Evolutionary conservation across 30 jellyfish, hydroid and myxozoan genomes (phyloP), one percentile per base, ranked within the genome.

Genomic region (Mastigias papua): DNA sequence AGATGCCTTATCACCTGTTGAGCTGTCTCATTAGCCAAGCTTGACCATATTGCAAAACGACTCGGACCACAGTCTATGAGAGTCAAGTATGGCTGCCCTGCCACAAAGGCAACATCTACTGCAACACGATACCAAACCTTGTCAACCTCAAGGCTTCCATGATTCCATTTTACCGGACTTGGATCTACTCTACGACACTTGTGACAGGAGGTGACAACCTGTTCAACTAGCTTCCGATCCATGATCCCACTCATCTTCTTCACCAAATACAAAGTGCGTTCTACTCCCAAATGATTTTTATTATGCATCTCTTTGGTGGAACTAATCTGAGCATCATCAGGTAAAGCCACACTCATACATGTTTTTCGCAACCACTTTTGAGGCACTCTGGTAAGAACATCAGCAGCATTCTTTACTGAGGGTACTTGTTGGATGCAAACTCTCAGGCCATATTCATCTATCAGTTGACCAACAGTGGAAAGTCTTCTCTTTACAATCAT

Each of bases 401-500:
- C 92, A 42, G 87, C 87, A 32, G 42, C 68, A 72, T 68, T 82
- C 57, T 33, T 89, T 48, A 31, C 92, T 19, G 92, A 82, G 21
- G 61, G 71, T 29, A 82, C 92, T 11, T 64, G 42, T 8, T 34
- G 75, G 26, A 82, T 73, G 17, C 76, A 64, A 33, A 82, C 63
- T 0, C 29, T 22, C 50, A 82, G 87, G 4, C 54, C 74, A 63
- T 82, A 82, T 29, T 82, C 92, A 23, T 22, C 57, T 76, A 82
- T 57, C 28, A 68, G n/a, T 11, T 67, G 0, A 16, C 61, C 58
- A 68, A 82, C 42, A 31, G 68, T n/a, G n/a, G 50, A 76, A 19
- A 82, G 87, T 13, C 92, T 74, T 7, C 92, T 25, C 75, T 57
- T 30, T 17, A 82, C 87, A 32, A 48, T 89, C 87, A 68, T 63